Conservation (phyloP, 2,113 vertebrate species). For the Caranx ignobilis region DNA sequence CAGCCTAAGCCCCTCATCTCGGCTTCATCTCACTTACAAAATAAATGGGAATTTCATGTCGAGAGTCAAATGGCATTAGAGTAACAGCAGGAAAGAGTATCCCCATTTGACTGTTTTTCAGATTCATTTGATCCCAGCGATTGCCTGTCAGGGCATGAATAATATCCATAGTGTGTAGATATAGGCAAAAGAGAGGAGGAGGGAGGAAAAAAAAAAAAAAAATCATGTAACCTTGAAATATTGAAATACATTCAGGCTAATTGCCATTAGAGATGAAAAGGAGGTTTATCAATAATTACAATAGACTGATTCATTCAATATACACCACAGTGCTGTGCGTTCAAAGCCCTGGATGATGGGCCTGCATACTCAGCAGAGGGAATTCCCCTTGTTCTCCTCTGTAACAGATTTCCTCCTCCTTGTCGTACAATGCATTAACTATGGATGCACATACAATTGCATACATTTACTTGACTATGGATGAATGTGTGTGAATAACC, state of each 20-base stretch:
- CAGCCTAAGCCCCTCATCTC: conserved; percentile 48
- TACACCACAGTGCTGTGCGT: conserved; percentile 12
- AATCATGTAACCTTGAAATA: conserved; percentile 42
- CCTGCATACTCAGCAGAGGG: conserved; percentile 28
- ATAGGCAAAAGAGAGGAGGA: not conserved
- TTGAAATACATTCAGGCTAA: conserved; percentile 53
- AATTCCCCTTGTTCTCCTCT: conserved; percentile 35
- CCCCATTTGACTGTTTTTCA: conserved; percentile 36
- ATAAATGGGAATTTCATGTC: conserved; percentile 65
- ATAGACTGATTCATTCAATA: conserved; percentile 45
- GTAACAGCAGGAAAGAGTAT: conserved; percentile 47
- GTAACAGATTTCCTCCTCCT: conserved; percentile 36
- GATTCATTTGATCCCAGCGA: conserved; percentile 55
- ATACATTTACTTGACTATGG: conserved; percentile 24
- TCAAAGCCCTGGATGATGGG: conserved; percentile 21
- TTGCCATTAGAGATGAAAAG: conserved; percentile 31
- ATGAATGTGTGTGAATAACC: conserved; percentile 1
- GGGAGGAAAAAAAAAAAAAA: conserved; percentile 14
- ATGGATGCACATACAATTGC: conserved; percentile 27
- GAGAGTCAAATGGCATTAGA: conserved; percentile 61
- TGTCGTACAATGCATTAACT: conserved; percentile 25
- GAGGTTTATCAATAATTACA: conserved; percentile 52
- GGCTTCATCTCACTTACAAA: conserved; percentile 60
- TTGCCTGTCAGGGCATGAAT: conserved; percentile 45
- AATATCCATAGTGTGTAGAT: conserved; percentile 7